phyloP scores from a whole-genome alignment of 1,140 invertebrate species.

The Contarinia nasturtii region DNA sequence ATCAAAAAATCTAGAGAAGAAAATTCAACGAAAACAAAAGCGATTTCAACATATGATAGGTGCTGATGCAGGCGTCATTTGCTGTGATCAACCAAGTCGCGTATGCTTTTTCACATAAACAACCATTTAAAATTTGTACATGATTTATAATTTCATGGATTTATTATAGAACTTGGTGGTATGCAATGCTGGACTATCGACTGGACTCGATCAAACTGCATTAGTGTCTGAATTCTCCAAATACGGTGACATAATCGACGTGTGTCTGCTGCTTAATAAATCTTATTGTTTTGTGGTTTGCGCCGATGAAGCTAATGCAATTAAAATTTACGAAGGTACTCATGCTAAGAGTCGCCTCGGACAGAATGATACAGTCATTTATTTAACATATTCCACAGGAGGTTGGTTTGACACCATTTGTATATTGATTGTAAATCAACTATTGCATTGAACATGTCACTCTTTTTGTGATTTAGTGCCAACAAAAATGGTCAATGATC shows the following conservation, averaged over 20 bases:
- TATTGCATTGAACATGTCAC: neutral
- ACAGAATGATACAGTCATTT: conserved; percentile 33
- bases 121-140: too few relatives aligned
- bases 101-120: too few relatives aligned
- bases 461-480: conserved; percentile 22
- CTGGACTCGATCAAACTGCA: conserved; percentile 41
- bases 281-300: conserved; percentile 57
- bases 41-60: conserved; percentile 24
- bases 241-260: conserved; percentile 29
- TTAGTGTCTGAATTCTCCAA: conserved; percentile 29
- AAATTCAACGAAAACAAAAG: conserved; percentile 24
- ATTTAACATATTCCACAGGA: conserved; percentile 32
- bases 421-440: too few relatives aligned
- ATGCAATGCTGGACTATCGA: conserved; percentile 57
- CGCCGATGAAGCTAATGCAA: conserved; percentile 25
- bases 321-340: conserved; percentile 27
- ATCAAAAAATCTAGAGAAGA: conserved; percentile 8
- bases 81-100: conserved; percentile 18
- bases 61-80: conserved; percentile 26
- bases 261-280: conserved; percentile 49
- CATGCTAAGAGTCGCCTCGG: conserved; percentile 32
- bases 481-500: too few relatives aligned
- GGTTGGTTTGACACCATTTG: conserved; percentile 2
- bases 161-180: conserved; percentile 28
- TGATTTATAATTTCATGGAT: too few relatives aligned